A percentile compares a stretch with the other conserved stretches of the same genome.
These are phyloP conservation scores for Pygocentrus nattereri DNA, from an alignment of 2,797 vertebrate genomes.

Conservation along the genomic window DNA sequence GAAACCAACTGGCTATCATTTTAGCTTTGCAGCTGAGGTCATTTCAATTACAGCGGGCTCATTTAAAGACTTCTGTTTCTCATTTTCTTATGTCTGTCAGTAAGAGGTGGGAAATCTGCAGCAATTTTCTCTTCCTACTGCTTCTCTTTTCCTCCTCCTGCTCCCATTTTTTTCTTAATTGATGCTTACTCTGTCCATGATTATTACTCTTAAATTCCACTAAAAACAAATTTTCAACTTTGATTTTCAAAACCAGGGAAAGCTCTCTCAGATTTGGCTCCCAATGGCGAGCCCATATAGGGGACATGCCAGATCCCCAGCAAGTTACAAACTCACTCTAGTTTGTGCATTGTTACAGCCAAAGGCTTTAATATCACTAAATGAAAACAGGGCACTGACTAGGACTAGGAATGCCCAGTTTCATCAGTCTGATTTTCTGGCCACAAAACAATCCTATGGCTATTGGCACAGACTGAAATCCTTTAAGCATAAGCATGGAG, in stretches of 20 bases:
- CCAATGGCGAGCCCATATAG: constrained; percentile 67
- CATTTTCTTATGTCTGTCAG: too few species aligned
- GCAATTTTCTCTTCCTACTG: not conserved
- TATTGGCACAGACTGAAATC: too few species aligned
- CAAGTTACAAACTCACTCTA: constrained; percentile 63
- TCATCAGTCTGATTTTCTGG: not conserved
- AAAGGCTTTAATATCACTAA: constrained; percentile 74
- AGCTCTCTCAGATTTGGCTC: constrained; percentile 62
- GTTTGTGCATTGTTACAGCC: constrained; percentile 72
- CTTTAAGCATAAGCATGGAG: too few species aligned
- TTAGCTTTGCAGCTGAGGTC: too few species aligned
- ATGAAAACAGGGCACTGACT: constrained; percentile 74
- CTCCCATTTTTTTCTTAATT: too few species aligned
- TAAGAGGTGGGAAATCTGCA: not conserved
- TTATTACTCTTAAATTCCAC: constrained; percentile 59
- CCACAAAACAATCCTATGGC: too few species aligned
- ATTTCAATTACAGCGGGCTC: too few species aligned
- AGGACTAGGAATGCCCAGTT: constrained; percentile 73
- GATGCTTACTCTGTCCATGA: constrained; percentile 29
- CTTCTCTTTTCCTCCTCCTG: not conserved
- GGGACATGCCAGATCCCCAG: constrained; percentile 71
- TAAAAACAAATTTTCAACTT: constrained; percentile 70
- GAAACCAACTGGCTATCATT: too few species aligned
- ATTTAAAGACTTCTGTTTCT: not conserved
- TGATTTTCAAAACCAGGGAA: constrained; percentile 68